Base-by-base conservation (phyloP, 1,140 invertebrate species). In the Neuroterus valhalla region DNA sequence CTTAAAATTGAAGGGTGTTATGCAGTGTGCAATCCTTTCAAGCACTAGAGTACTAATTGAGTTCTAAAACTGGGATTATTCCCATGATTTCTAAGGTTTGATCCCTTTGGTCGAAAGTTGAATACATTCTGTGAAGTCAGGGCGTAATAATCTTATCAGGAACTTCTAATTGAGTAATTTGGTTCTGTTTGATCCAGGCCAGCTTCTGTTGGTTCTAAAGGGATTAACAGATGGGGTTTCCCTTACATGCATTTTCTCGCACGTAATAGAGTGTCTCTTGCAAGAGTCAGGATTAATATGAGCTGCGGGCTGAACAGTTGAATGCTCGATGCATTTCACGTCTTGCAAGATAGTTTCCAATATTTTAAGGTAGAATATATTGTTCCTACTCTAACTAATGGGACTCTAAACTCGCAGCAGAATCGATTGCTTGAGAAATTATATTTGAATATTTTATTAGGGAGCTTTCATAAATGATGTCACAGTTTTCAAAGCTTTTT, bases 11-110 rank as follows among this genome's bases (percentile, higher is more conserved):
- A 17, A n/a, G 12, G 52, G 19, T n/a, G 48, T 5, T 62, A 17
- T 62, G 52, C 11, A n/a, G 52, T 21, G 52, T 21, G 19, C n/a
- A 8, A 38, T 38, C 19, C 19, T 4, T 19, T 0, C 12, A 62
- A 62, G 52, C 19, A 62, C 26, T 19, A 21, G 26, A 62, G 19
- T 62, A 62, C 52, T 62, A 62, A 19, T 62, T 62, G 10, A 21
- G 11, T 62, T 14, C 21, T 4, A 10, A 21, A 62, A 21, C 15
- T 62, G 26, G 10, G 26, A 23, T 21, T 62, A n/a, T 62, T 62
- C 2, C 11, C 52, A 62, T 62, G 19, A 21, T 38, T 21, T 62
- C 52, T 62, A 21, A 4, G 11, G 52, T 21, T 3, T 21, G 26
- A 17, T 23, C 6, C 52, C 19, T 21, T 8, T 21, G 2, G 2